Evolutionary conservation across 2,888 invertebrate species (phyloP), one percentile per base, ranked within the genome.

Genomic region (Cecidostiba fungosa): DNA sequence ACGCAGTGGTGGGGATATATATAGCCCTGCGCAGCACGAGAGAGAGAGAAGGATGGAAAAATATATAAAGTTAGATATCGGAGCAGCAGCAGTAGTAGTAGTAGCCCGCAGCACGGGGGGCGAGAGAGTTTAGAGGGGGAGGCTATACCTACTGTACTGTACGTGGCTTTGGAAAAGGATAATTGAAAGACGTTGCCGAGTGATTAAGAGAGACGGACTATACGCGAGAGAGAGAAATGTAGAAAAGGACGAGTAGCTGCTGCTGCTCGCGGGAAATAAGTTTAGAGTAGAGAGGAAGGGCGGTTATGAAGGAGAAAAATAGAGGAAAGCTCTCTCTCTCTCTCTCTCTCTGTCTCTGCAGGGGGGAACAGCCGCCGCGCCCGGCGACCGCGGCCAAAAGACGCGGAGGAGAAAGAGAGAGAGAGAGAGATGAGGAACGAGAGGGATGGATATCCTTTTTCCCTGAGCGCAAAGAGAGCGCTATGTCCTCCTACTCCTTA

Each of bases 401-500:
- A 72, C 72, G 47, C 36, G 73, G 50, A 73, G 54, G 74, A 32
- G 43, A 39, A 50, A 23, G 59, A 23, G 43, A 39, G 62, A n/a
- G 54, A 23, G 50, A 29, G 69, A 66, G 79, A 86, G 86, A 86
- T 84, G 84, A 86, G 82, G 50, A 84, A 84, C 78, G 82, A 77
- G 89, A 88, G 87, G 85, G 87, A 86, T 87, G 87, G 78, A 73
- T 82, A 82, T 88, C 89, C 87, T 88, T 89, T 88, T 89, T 88
- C 88, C 87, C 91, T 90, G 90, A 90, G 90, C 91, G 81, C 86
- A 82, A 76, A 88, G 82, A 59, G 77, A 77, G 66, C 88, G 86
- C 83, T 86, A 90, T 91, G 86, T 89, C 91, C 89, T 89, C 90
- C 90, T 90, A 92, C 91, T 87, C 89, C 87, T 78, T 89, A 88